Base-by-base conservation (phyloP, 2,888 invertebrate genomes). In the Lepidocyrtinus sp. region DNA sequence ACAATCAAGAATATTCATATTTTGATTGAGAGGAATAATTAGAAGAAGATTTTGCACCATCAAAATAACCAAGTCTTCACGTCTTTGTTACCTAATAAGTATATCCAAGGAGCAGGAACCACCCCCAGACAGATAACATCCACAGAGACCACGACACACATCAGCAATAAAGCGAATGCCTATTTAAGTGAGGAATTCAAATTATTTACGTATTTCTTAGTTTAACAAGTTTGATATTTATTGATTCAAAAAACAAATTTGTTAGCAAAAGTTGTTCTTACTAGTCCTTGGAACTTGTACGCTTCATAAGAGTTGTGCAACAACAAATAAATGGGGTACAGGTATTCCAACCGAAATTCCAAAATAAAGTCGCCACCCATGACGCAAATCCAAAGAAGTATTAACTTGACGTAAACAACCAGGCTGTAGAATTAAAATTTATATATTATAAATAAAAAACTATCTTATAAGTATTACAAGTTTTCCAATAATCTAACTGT, bases 201-300 rank as follows among this genome's bases (percentile, higher is more conserved):
- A 2, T 15, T 65, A 17, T n/a, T 5, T 9, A 68, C 36, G 5
- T 36, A 12, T 36, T 64, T 15, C 25, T 26, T 36, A 46, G 15
- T 15, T 12, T 1, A 65, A 9, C 45, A 55, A 64, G 15, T 46
- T 61, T 45, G 27, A 59, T 22, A 21, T 17, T 26, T 7, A 67
- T 17, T 15, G n/a, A 17, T 5, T 15, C 36, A 67, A 22, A 7
- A 63, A n/a, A 24, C 3, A n/a, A 61, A 45, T 12, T 61, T 24
- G 24, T 7, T 63, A 22, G 7, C 3, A 12, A 7, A 36, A 36
- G 36, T 36, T 36, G 5, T 22, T 45, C 86, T 86, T 81, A 86
- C 86, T 70, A 86, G 82, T 72, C 86, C 86, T 77, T 86, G 86
- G 72, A 86, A 86, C 85, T 86, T 86, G 84, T 86, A 86, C 62